Base-by-base conservation (phyloP, 2,888 invertebrate genomes). In the Drosophila putrida region DNA sequence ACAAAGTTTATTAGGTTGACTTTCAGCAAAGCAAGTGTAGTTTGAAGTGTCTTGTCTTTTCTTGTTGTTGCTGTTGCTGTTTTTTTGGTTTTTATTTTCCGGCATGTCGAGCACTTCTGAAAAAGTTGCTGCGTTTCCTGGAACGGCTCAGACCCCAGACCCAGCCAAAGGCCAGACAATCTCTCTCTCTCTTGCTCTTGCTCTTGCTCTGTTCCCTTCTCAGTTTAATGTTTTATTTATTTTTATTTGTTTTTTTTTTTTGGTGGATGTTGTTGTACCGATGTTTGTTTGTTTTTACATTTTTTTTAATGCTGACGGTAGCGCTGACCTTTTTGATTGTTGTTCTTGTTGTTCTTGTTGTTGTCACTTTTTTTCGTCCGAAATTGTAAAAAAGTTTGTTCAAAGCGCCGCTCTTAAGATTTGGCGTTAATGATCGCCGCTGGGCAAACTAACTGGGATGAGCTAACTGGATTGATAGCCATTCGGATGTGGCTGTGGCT, bases 41-140 rank as follows among this genome's bases (percentile, higher is more conserved):
- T 53, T 51, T 27, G 11, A n/a, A 39, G 41, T 46, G 15, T 11
- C 44, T 50, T 31, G 61, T 15, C 46, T 33, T 47, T 43, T 43
- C 13, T 53, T n/a, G 57, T 66, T 69, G 49, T 58, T 67, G 58
- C 49, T 65, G 49, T 38, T 57, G 20, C 8, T 57, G 33, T 47
- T 58, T 47, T 43, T 60, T 39, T 49, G 39, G 51, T 61, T 60
- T 51, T 62, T 61, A 59, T 76, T 58, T 74, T 70, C 62, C 70
- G 58, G 62, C 67, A 67, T 82, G 73, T 64, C 53, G 69, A 70
- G 84, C 76, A 75, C 69, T 83, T 85, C 72, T 80, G 76, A 72
- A 85, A 80, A 87, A 77, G 73, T 75, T 58, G 75, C 58, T 73
- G 57, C 70, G 74, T 78, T 85, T 85, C 85, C 80, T 75, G 80